Evolutionary conservation across 2,113 vertebrate genomes (phyloP).

Genomic region (Pteruthius melanotis): DNA sequence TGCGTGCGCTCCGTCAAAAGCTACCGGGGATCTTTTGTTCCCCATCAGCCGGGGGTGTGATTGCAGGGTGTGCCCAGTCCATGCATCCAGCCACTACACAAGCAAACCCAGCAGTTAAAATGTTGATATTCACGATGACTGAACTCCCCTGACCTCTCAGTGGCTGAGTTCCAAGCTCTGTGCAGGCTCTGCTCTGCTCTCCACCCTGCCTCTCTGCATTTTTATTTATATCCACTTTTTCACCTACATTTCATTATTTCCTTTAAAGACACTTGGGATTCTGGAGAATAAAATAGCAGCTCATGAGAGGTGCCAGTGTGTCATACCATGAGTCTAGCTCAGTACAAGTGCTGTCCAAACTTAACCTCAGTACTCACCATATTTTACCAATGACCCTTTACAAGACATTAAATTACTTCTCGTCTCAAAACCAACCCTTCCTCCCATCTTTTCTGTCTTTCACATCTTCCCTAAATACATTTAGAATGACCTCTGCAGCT

Average conservation of each 20-base stretch:
- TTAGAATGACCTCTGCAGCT: not conserved
- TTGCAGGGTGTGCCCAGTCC: not conserved
- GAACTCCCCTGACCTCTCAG: not conserved
- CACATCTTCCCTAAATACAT: not conserved
- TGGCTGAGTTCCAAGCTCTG: not conserved
- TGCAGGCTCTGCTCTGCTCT: not conserved
- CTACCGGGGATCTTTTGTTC: not conserved
- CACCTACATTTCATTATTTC: not conserved
- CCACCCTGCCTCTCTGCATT: not conserved
- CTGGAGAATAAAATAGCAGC: not conserved
- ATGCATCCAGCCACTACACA: not conserved
- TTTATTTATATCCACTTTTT: not conserved
- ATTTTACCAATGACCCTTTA: not conserved
- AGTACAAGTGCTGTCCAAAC: not conserved
- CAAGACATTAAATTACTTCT: not conserved
- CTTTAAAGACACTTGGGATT: not conserved
- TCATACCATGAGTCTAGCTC: not conserved
- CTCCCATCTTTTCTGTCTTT: not conserved
- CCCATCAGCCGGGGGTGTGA: rapidly evolving
- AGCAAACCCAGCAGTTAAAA: not conserved
- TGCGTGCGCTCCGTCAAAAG: rapidly evolving
- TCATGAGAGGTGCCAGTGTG: not conserved
- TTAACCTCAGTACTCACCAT: not conserved
- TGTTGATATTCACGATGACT: not conserved
- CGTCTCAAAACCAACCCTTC: not conserved